These are phyloP conservation scores for Enteromius trimaculatus DNA, from an alignment of 2,797 vertebrate genomes.

Conservation along the genomic window DNA sequence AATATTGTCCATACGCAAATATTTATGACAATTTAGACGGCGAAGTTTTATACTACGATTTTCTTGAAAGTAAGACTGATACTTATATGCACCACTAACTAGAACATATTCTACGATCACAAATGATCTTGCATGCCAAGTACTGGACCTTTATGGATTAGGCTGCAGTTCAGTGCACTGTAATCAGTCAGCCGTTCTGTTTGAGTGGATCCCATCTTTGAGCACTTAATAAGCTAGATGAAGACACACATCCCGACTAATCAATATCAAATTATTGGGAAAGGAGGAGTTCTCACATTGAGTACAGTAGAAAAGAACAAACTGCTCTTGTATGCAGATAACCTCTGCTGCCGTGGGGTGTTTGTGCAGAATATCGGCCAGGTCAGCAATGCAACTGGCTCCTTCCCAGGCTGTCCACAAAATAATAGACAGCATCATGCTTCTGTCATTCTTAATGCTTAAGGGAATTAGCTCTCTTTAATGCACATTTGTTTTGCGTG, in stretches of 20 bases:
- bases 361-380: constrained; percentile 32
- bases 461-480: not conserved
- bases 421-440: constrained; percentile 8
- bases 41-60: not conserved
- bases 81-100: not conserved
- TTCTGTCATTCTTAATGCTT: constrained; percentile 21
- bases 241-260: not conserved
- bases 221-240: constrained; percentile 13
- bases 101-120: not conserved
- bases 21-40: not conserved
- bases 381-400: constrained; percentile 32
- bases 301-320: constrained; percentile 32
- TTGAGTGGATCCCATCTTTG: not conserved
- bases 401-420: not conserved
- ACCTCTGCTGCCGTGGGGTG: constrained; percentile 22
- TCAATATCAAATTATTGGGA: constrained; percentile 41
- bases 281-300: not conserved
- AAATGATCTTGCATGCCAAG: constrained; percentile 4
- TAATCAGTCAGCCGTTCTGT: constrained; percentile 3
- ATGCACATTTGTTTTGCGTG: not conserved
- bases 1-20: not conserved
- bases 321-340: constrained; percentile 30
- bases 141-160: not conserved
- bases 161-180: not conserved
- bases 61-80: not conserved